Evolutionary conservation across 2,888 invertebrate genomes (phyloP).

Genomic region (Cataglyphis altisquamis): DNA sequence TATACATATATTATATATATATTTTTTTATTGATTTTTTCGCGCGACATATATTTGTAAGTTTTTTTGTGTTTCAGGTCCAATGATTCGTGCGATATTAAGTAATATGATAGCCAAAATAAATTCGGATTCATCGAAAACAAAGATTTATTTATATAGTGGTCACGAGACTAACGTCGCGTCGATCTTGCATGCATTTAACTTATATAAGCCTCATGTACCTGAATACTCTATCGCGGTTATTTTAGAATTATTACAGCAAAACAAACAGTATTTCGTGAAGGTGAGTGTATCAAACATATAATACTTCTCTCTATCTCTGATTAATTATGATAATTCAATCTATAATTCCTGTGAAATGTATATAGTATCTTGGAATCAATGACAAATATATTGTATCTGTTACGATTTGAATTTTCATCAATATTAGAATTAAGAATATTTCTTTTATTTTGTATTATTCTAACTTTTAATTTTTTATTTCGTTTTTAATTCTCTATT

Average conservation of each 20-base stretch:
- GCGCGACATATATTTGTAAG: not conserved
- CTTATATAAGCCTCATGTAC: constrained; percentile 88
- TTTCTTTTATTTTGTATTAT: too few species aligned
- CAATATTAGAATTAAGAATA: too few species aligned
- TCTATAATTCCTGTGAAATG: not conserved
- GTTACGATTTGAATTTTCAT: constrained; percentile 27
- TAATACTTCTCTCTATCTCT: not conserved
- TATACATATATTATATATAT: too few species aligned
- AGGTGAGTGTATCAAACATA: constrained; percentile 81
- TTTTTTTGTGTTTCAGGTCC: constrained; percentile 84
- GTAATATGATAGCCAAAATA: constrained; percentile 85
- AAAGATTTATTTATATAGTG: constrained; percentile 87
- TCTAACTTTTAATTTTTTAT: too few species aligned
- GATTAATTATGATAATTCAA: not conserved
- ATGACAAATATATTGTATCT: not conserved
- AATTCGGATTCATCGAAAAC: constrained; percentile 79
- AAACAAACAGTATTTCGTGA: constrained; percentile 84
- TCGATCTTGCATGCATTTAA: constrained; percentile 87
- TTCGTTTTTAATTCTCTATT: too few species aligned
- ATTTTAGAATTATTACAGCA: constrained; percentile 87
- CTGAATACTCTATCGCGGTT: constrained; percentile 88
- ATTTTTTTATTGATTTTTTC: not conserved
- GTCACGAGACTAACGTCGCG: constrained; percentile 90
- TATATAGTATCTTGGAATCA: not conserved
- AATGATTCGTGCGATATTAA: constrained; percentile 87